Evolutionary conservation across 2,797 vertebrate genomes (phyloP), one percentile per base, ranked within the genome.

Genomic region (Cyclura pinguis): DNA sequence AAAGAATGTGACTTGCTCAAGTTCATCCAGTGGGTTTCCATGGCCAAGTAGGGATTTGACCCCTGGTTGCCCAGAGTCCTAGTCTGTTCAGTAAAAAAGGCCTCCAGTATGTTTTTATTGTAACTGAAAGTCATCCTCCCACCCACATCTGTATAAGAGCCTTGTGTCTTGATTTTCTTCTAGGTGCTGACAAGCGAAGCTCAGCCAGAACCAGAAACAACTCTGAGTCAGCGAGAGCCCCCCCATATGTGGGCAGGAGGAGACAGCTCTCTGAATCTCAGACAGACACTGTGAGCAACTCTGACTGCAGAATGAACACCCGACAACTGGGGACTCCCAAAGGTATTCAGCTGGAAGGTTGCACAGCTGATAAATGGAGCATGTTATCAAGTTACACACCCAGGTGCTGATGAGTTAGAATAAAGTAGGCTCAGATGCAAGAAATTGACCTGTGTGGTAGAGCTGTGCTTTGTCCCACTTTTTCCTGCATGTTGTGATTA

Each of bases 141-240:
- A 29, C 5, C 80, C 42, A 91, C n/a, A 16, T 2, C 89, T 5
- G 32, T 91, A 81, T 81, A 92, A 93, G 78, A 94, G 90, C 55
- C 84, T 80, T 95, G 20, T 97, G 74, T 96, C 96, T 80, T 69
- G 47, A 24, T 96, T 90, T 87, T 57, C 16, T 96, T 97, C 94
- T 93, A 97, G 97, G 96, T 95, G 90, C 95, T 93, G 96, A 97
- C 94, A 97, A 87, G 92, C 91, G 95, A 95, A 94, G 92, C 90
- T 93, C 93, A 92, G 88, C 89, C 88, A 97, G 96, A 93, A 92
- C 93, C 83, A 94, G 96, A 82, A 96, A 96, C 96, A 95, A 93
- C 93, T 96, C 95, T 22, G 96, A 97, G 94, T 95, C 94, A 89
- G 74, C 92, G 90, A 95, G 95, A 92, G 93, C 91, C 72, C 94